Conservation (phyloP, 1,140 invertebrate species). For the Phymorhynchus buccinoides region DNA sequence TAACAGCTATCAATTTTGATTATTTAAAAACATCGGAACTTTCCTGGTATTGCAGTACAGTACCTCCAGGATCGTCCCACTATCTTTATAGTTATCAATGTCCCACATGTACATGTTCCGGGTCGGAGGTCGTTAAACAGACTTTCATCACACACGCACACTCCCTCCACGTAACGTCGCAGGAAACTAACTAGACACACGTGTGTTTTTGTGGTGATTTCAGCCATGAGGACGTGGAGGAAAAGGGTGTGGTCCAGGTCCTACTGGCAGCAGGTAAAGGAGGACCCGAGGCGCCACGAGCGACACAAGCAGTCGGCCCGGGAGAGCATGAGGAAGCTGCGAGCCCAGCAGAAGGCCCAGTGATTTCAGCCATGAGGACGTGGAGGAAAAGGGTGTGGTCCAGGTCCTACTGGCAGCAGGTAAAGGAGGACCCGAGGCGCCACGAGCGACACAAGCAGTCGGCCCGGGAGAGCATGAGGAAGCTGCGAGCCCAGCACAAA, state of each 20-base stretch:
- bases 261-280: slow-evolving; percentile 15
- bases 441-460: slow-evolving; percentile 15
- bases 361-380: neutral
- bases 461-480: slow-evolving; percentile 21
- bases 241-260: neutral
- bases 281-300: neutral
- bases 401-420: slow-evolving; percentile 12
- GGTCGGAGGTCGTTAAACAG: too few relatives aligned
- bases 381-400: neutral
- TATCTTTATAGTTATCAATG: too few relatives aligned
- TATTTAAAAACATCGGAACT: too few relatives aligned
- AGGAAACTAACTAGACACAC: too few relatives aligned
- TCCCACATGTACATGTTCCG: too few relatives aligned
- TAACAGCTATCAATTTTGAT: too few relatives aligned
- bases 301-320: slow-evolving; percentile 18
- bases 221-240: neutral
- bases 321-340: slow-evolving; percentile 6
- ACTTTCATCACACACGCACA: too few relatives aligned
- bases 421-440: neutral
- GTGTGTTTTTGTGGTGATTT: too few relatives aligned
- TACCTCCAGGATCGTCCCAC: too few relatives aligned
- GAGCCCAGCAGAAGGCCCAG: slow-evolving; percentile 13
- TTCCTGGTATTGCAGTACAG: too few relatives aligned
- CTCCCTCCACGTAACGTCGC: too few relatives aligned
- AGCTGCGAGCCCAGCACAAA: neutral